Evolutionary conservation across 2,888 invertebrate species (phyloP), one percentile per base, ranked within the genome.

Genomic region (Griposia aprilina): DNA sequence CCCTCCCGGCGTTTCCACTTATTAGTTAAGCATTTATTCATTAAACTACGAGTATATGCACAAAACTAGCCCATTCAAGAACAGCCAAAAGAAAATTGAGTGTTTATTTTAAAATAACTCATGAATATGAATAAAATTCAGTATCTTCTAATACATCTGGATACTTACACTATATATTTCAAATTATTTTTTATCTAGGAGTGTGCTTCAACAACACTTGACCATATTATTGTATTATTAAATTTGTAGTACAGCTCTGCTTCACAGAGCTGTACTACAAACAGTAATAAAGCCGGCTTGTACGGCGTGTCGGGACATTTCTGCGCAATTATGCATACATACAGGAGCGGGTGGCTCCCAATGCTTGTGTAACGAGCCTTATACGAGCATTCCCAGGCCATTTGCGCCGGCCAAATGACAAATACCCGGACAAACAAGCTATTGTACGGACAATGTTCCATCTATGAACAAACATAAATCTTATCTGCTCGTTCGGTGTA

Each of bases 381-480:
- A 81, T 75, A 76, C 70, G 85, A 82, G 78, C 59, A 78, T 77
- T 83, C 78, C 87, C 89, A 67, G 65, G 65, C 76, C 78, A 82
- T 88, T 87, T 87, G 82, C 75, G 81, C 83, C 78, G 82, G 80
- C 79, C 88, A 87, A 87, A 89, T 88, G 91, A 91, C 90, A 91
- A 91, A 92, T 89, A 86, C 74, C 76, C 85, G 89, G 88, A 91
- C 91, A 92, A 91, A 92, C 90, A 93, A 90, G 87, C 90, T 80
- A 90, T 92, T 84, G 75, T 80, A 74, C 60, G 50, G n/a, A 66
- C 74, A 66, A 75, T 90, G 87, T 89, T 87, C 84, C 83, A 84
- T 89, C 83, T 78, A 80, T 86, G 84, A 87, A 91, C 90, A 89
- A 88, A 88, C 90, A 88, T 91, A 90, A 90, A 92, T 92, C 89